phyloP scores from a whole-genome alignment of 2,888 invertebrate species.

The Euphydryas editha region DNA sequence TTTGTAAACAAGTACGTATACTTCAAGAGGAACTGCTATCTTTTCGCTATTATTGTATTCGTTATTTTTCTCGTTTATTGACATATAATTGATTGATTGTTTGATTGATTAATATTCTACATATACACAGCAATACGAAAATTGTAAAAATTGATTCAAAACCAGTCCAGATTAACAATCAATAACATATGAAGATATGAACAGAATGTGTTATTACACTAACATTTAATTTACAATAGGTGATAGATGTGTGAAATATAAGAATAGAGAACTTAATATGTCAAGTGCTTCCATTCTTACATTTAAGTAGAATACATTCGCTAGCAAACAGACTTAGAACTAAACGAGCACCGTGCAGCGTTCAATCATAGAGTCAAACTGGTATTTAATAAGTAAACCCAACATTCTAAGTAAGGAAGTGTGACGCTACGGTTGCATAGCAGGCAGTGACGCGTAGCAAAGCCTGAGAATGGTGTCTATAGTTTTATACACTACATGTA shows the following conservation, averaged over 20 bases:
- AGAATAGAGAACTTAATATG: neutral
- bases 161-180: no score
- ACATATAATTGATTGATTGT: no score
- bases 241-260: no score
- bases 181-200: no score
- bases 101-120: no score
- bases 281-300: neutral
- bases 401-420: conserved; percentile 42
- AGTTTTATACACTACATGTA: conserved; percentile 24
- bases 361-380: conserved; percentile 25
- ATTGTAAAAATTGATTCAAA: no score
- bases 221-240: no score
- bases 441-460: conserved; percentile 62
- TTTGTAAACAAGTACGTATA: conserved; percentile 4
- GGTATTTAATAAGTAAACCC: conserved; percentile 34
- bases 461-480: conserved; percentile 57
- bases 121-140: no score
- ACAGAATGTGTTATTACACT: no score
- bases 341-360: neutral
- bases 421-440: conserved; percentile 45
- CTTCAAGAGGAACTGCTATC: neutral
- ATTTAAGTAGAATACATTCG: neutral
- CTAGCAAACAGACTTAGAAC: neutral
- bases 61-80: neutral
- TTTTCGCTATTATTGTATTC: neutral